These are phyloP conservation scores for Ditylenchus dipsaci DNA, from an alignment of 1,140 invertebrate genomes.

Conservation along the genomic window DNA sequence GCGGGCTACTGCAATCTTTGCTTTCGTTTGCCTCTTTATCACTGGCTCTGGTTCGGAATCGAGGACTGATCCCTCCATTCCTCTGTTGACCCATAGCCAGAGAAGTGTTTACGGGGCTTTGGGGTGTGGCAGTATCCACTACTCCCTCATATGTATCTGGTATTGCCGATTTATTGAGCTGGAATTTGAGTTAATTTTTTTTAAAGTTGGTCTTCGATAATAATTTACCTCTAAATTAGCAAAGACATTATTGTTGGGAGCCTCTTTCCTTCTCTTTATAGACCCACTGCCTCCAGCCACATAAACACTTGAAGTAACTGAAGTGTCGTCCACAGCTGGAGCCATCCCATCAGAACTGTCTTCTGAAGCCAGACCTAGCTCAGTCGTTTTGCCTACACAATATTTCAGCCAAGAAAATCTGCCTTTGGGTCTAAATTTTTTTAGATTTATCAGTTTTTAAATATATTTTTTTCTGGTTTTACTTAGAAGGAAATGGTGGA, in stretches of 20 bases:
- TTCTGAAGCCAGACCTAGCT: slow-evolving; percentile 20
- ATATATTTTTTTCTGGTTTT: too few species aligned
- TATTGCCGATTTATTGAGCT: background rate
- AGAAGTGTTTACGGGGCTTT: background rate
- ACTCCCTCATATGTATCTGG: background rate
- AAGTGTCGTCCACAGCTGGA: slow-evolving; percentile 11
- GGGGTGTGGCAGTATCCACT: background rate
- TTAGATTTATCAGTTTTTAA: background rate
- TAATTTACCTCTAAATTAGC: background rate
- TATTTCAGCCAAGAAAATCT: slow-evolving; percentile 30
- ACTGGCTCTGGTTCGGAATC: slow-evolving; percentile 6
- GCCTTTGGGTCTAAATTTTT: slow-evolving; percentile 9
- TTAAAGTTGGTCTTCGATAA: too few species aligned
- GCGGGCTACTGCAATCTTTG: background rate
- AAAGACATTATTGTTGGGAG: background rate
- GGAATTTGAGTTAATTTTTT: too few species aligned
- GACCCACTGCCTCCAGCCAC: background rate
- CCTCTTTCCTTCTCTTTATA: background rate
- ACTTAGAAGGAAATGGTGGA: too few species aligned
- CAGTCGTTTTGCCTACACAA: slow-evolving; percentile 31
- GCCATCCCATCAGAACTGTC: slow-evolving; percentile 25
- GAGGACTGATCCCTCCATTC: background rate
- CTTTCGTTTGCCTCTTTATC: background rate
- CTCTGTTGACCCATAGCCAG: slow-evolving; percentile 1
- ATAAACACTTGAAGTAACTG: slow-evolving; percentile 17